phyloP scores from a whole-genome alignment of 2,888 invertebrate species.

The Salpingus planirostris region DNA sequence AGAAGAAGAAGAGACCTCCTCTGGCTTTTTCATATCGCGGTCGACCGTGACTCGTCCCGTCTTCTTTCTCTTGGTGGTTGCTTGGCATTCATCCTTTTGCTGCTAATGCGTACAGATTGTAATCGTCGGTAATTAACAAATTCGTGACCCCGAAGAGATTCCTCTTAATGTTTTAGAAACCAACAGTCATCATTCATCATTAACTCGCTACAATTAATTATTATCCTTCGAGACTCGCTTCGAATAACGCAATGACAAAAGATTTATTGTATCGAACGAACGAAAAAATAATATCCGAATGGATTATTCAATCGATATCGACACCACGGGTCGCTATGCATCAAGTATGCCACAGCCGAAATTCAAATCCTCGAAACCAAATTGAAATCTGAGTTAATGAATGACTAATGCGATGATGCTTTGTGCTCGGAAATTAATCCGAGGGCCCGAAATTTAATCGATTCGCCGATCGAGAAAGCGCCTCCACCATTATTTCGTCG shows the following conservation, averaged over 20 bases:
- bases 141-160: constrained; percentile 38
- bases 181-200: constrained; percentile 42
- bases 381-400: too few species aligned
- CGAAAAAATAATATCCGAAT: constrained; percentile 40
- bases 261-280: constrained; percentile 41
- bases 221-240: constrained; percentile 31
- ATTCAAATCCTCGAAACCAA: too few species aligned
- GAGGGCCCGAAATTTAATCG: too few species aligned
- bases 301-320: constrained; percentile 35
- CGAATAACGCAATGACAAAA: constrained; percentile 36
- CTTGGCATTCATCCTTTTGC: too few species aligned
- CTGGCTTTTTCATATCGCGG: constrained; percentile 5
- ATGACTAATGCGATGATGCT: too few species aligned
- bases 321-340: constrained; percentile 30
- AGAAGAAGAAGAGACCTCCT: too few species aligned
- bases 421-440: too few species aligned
- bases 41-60: constrained; percentile 10
- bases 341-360: too few species aligned
- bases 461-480: too few species aligned
- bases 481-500: too few species aligned
- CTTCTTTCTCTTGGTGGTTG: constrained; percentile 7
- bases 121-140: constrained; percentile 42
- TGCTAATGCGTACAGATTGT: constrained; percentile 27
- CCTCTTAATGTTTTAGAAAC: constrained; percentile 37
- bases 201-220: constrained; percentile 41